Evolutionary conservation across 2,888 invertebrate species (phyloP).

Genomic region (Pandemis heparana): DNA sequence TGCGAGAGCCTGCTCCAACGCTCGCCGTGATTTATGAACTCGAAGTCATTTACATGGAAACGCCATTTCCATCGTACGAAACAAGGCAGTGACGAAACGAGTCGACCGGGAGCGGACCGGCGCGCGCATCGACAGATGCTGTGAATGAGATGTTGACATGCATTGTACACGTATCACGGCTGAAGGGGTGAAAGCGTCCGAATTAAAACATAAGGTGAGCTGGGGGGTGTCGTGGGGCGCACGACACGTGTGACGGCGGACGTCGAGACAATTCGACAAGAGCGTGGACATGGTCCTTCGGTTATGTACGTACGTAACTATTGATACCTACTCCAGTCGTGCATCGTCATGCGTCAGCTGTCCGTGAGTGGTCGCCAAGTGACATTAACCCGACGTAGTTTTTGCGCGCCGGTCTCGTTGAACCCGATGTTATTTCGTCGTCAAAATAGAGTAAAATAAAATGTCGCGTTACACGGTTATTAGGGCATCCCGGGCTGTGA

Average conservation of each 20-base stretch:
- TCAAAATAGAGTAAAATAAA: conserved; percentile 40
- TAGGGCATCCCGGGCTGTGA: conserved; percentile 49
- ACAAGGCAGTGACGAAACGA: conserved; percentile 9
- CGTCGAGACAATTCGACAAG: not conserved
- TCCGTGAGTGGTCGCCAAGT: not conserved
- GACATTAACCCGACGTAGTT: not conserved
- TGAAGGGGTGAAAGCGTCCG: conserved; percentile 27
- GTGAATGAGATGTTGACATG: conserved; percentile 30
- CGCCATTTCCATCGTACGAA: not conserved
- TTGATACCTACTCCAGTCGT: not conserved
- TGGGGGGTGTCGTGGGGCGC: conserved; percentile 1
- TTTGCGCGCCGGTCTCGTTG: not conserved
- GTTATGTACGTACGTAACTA: not conserved
- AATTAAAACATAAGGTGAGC: conserved; percentile 36
- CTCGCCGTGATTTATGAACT: conserved; percentile 14
- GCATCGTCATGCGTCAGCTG: not conserved
- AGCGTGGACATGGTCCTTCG: not conserved
- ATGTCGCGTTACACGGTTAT: conserved; percentile 41
- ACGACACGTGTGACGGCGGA: not conserved
- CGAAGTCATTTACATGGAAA: conserved; percentile 23
- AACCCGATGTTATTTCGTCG: conserved; percentile 18
- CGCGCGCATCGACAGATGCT: conserved; percentile 22
- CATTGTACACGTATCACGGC: conserved; percentile 27
- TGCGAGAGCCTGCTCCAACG: not conserved
- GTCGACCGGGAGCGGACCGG: not conserved